Evolutionary conservation across 2,113 vertebrate species (phyloP).

Genomic region (Platichthys flesus): DNA sequence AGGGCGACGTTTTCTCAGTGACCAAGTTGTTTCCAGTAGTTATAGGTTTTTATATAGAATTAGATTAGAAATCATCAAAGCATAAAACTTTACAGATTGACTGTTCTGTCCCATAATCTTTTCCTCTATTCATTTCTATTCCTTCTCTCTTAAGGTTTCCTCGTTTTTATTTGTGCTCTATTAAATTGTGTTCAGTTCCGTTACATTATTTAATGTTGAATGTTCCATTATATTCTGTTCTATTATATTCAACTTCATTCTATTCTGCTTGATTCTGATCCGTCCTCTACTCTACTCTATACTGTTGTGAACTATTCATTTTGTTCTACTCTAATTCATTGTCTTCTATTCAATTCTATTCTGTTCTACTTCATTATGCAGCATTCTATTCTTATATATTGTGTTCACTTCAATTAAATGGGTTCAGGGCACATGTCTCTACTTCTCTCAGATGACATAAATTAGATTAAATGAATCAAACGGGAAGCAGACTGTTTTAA

Average conservation of each 20-base stretch:
- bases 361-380: background rate
- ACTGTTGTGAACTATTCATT: background rate
- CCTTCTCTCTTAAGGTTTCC: background rate
- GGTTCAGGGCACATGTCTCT: no score
- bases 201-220: no score
- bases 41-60: no score
- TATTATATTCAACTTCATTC: background rate
- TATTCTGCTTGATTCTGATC: background rate
- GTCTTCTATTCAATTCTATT: background rate
- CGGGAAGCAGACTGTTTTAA: no score
- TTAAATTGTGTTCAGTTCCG: background rate
- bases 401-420: background rate
- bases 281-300: background rate
- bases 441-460: no score
- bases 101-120: background rate
- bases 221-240: no score
- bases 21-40: slow-evolving; percentile 9
- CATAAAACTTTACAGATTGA: background rate
- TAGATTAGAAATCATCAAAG: no score
- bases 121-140: background rate
- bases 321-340: background rate
- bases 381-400: background rate
- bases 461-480: no score
- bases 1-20: slow-evolving; percentile 69
- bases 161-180: background rate